Evolutionary conservation across 2,797 vertebrate species (phyloP).

Genomic region (Toxotes lorentzi): DNA sequence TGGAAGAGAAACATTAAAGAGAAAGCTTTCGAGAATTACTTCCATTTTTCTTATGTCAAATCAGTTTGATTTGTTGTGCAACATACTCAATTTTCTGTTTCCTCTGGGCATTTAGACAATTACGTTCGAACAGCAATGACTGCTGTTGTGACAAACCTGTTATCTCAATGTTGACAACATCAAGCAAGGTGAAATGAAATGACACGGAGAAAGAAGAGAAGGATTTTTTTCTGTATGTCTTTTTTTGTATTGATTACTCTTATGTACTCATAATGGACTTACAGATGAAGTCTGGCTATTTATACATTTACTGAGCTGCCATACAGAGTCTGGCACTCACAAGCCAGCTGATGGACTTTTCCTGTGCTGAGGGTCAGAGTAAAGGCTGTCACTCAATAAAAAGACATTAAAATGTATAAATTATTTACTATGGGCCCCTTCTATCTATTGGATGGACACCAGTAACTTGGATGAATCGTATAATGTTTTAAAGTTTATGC

Average conservation of each 20-base stretch:
- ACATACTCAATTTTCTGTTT: slow-evolving; percentile 11
- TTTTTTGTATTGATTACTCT: slow-evolving; percentile 7
- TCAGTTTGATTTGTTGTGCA: slow-evolving; percentile 40
- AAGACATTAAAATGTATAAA: slow-evolving; percentile 3
- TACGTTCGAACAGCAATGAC: not conserved
- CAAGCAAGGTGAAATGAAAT: slow-evolving; percentile 22
- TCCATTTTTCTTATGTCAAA: slow-evolving; percentile 24
- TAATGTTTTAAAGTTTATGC: not conserved
- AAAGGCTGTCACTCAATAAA: slow-evolving; percentile 23
- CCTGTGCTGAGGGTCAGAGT: not conserved
- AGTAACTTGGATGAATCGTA: not conserved
- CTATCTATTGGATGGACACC: not conserved
- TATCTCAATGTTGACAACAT: slow-evolving; percentile 5
- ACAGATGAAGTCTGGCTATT: slow-evolving; percentile 4
- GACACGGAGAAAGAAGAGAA: not conserved
- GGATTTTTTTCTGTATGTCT: not conserved
- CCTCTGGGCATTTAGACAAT: slow-evolving; percentile 21
- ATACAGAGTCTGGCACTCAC: not conserved
- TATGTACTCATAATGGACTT: slow-evolving; percentile 4
- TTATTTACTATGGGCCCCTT: slow-evolving; percentile 10
- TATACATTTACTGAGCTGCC: not conserved
- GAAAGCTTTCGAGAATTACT: slow-evolving; percentile 22
- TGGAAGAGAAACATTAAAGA: not conserved
- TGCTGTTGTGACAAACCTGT: slow-evolving; percentile 16
- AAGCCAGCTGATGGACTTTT: slow-evolving; percentile 1